Base-by-base conservation (phyloP, 2,888 invertebrate species). In the Herminia tarsipennalis region DNA sequence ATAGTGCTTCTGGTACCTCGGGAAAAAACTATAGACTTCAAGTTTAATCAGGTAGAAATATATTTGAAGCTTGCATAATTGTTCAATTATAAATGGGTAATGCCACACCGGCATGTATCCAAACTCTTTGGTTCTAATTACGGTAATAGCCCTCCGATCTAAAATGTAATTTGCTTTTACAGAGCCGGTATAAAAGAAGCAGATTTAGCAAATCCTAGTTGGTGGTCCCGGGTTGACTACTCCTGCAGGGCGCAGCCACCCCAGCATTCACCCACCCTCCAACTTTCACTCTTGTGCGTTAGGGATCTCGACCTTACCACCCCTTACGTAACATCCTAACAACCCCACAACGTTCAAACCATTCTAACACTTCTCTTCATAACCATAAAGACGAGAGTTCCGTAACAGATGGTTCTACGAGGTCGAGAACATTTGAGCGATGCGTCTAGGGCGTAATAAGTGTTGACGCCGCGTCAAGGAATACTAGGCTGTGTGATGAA, bases 121-220 rank as follows among this genome's bases (percentile, higher is more conserved):
- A n/a, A n/a, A n/a, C n/a, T n/a, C n/a, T n/a, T n/a, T n/a, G n/a
- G n/a, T n/a, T n/a, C n/a, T n/a, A n/a, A n/a, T n/a, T n/a, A n/a
- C n/a, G n/a, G n/a, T n/a, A n/a, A n/a, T n/a, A n/a, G n/a, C n/a
- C n/a, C n/a, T 42, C 34, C 32, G 33, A 44, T 47, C 50, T 45
- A 38, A 41, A 61, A 52, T 12, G 57, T 62, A 60, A 62, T 70
- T 69, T 61, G 53, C 70, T 77, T 74, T 83, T 77, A 65, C 75
- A 66, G 38, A 47, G 68, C 58, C 75, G 48, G 56, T 70, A 72
- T 76, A 78, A 87, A 86, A 86, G 86, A 83, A 88, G 86, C 84
- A 82, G 87, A 88, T 88, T 88, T 87, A 85, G 81, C 85, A 88
- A 88, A 89, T 87, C 88, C 87, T 82, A 73, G 86, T 80, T 82